Conservation (phyloP, 2,113 vertebrate species). For the Brachirus orientalis region DNA sequence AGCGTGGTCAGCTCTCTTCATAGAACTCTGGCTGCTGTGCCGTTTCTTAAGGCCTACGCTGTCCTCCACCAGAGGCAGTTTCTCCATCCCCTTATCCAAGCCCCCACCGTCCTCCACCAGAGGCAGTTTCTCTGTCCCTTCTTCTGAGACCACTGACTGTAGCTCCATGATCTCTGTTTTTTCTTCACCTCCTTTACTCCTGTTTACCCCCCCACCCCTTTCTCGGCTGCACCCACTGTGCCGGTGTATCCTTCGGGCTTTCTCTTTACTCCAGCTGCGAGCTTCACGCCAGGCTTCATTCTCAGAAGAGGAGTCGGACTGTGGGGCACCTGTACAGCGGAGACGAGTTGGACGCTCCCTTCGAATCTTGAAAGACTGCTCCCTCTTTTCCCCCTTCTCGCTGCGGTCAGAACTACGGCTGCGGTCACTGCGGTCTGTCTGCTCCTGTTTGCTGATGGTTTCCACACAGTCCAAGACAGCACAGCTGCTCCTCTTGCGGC, state of each 20-base stretch:
- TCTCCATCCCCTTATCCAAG: constrained; percentile 40
- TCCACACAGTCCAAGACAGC: constrained; percentile 71
- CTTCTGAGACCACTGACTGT: constrained; percentile 73
- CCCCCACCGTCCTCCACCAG: constrained; percentile 56
- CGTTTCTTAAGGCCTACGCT: constrained; percentile 65
- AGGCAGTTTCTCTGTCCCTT: constrained; percentile 58
- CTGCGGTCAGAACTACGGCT: constrained; percentile 64
- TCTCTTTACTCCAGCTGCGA: constrained; percentile 87
- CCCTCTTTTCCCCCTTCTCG: constrained; percentile 58
- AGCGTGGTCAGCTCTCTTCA: constrained; percentile 45
- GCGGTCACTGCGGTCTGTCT: constrained; percentile 45
- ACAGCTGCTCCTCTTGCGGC: constrained; percentile 81
- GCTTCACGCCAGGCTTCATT: constrained; percentile 80
- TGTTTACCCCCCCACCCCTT: constrained; percentile 41
- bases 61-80: constrained; percentile 46
- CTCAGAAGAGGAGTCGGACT: constrained; percentile 85
- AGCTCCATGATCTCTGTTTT: constrained; percentile 74
- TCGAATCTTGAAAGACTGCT: constrained; percentile 63
- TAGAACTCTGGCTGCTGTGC: constrained; percentile 17
- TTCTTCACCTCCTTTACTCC: constrained; percentile 22
- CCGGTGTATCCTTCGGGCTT: constrained; percentile 81
- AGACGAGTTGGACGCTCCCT: constrained; percentile 65
- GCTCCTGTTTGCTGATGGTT: constrained; percentile 61
- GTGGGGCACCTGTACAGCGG: constrained; percentile 57
- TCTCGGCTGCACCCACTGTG: constrained; percentile 70